Evolutionary conservation across 2,113 vertebrate genomes (phyloP), one percentile per base, ranked within the genome.

Genomic region (Rhagologus leucostigma): DNA sequence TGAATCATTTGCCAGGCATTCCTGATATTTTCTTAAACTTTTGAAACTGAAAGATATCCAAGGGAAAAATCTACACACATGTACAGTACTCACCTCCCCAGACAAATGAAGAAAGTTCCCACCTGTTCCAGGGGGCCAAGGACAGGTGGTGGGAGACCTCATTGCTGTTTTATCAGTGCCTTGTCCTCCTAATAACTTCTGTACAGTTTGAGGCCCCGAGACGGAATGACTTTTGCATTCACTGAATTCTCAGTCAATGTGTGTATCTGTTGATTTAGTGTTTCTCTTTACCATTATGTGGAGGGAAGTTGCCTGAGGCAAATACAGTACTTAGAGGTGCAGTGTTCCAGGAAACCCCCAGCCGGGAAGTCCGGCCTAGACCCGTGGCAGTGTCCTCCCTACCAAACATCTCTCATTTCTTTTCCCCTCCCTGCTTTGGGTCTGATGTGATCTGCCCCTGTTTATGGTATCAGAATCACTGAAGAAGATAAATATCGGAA

Each of bases 231-330:
- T 53, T 90, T 74, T 68, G 18, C 37, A 3, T 87, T 95, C 59
- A 49, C 64, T 76, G 84, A 63, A 71, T 89, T 89, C 44, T 68
- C 79, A 90, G 77, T 83, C 67, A 59, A 16, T 69, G 44, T 65
- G 64, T 91, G 64, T 68, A 76, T 74, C 44, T 89, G 81, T 90
- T 69, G 75, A 84, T 65, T 95, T 73, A 71, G 79, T 56, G 56
- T 82, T 94, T 94, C 68, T 93, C 70, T 95, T 84, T 20, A 74
- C 74, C 85, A 73, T 83, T 65, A 84, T 3, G 7, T 46, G 63
- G 53, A 95, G 50, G 55, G 69, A 92, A 87, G 71, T 21, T 89
- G 93, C 93, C 90, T 37, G 80, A 95, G 89, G 90, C 95, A 95
- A 96, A 91, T 77, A 46, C 35, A 83, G 71, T 88, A 89, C 95